Conservation (phyloP, 2,113 vertebrate genomes). For the Ciconia maguari region DNA sequence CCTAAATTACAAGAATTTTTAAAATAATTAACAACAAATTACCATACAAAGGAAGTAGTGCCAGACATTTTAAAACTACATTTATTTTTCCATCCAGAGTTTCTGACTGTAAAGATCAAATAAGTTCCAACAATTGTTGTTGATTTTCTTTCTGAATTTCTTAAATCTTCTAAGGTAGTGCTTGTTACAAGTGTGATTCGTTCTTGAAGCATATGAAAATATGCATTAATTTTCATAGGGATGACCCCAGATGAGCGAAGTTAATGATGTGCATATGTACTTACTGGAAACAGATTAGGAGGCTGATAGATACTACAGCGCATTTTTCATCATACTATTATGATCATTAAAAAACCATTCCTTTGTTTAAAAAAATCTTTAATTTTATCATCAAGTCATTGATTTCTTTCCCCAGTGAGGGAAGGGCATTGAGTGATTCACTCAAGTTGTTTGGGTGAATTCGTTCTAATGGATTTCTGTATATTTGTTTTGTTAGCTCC, state of each 20-base stretch:
- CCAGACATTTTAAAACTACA: not conserved
- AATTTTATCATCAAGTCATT: not conserved
- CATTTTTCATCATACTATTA: constrained; percentile 1
- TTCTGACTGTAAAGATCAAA: not conserved
- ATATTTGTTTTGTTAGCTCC: constrained; percentile 26
- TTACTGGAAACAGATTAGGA: not conserved
- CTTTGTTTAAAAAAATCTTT: not conserved
- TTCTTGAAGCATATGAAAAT: not conserved
- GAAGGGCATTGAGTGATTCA: constrained; percentile 14
- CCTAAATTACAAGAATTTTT: not conserved
- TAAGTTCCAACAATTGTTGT: not conserved
- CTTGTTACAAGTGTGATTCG: not conserved
- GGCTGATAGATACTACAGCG: not conserved
- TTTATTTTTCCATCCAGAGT: not conserved
- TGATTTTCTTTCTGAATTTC: not conserved
- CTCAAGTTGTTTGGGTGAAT: constrained; percentile 17
- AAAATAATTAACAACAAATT: not conserved
- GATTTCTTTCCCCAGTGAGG: not conserved
- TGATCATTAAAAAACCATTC: not conserved
- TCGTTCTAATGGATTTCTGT: constrained; percentile 51
- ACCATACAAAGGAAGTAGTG: not conserved
- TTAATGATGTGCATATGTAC: not conserved
- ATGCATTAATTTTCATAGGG: not conserved
- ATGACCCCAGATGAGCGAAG: not conserved
- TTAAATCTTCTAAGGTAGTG: not conserved